Base-by-base conservation (phyloP, 2,888 invertebrate genomes). In the Microdon myrmicae region DNA sequence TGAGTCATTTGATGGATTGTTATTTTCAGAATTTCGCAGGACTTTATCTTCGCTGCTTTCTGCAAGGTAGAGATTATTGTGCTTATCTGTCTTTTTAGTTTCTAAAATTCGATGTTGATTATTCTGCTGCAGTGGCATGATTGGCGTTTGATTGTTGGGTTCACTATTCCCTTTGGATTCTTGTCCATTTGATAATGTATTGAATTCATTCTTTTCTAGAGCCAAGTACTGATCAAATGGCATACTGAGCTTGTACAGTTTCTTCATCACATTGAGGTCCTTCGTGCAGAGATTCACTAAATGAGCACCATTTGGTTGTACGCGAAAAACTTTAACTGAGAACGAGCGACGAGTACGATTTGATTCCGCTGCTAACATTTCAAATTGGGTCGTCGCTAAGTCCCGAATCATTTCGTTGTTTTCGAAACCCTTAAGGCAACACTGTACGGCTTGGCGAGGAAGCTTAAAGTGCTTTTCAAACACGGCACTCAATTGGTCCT, bases 381-480 rank as follows among this genome's bases (percentile, higher is more conserved):
- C 90, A 61, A 91, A 82, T 70, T 86, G 79, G 37, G 73, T 76
- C 3, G 75, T 75, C 3, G 76, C 74, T 28, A 73, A 68, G 16
- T 77, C 76, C 29, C 73, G 70, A 6, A 72, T 70, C 5, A 75
- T 43, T 32, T 73, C 75, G 29, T 75, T 73, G 32, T 74, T 76
- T 51, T 83, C 82, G 67, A 82, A 83, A 7, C 85, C 86, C 67
- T 87, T 88, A n/a, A 92, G 79, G 31, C 87, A 87, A 75, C 92
- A 92, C 73, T 86, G 87, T 69, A 92, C 83, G 0, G 91, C 91
- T 78, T 91, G 91, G 2, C 88, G 86, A 10, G 87, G 85, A 51
- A 90, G 79, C 67, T 81, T 82, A 3, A 90, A 80, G 64, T 88
- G 81, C 45, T 87, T 85, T 3, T 85, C 82, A 3, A 86, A 84